Evolutionary conservation across 2,113 vertebrate species (phyloP), one percentile per base, ranked within the genome.

Genomic region (Rhea pennata): DNA sequence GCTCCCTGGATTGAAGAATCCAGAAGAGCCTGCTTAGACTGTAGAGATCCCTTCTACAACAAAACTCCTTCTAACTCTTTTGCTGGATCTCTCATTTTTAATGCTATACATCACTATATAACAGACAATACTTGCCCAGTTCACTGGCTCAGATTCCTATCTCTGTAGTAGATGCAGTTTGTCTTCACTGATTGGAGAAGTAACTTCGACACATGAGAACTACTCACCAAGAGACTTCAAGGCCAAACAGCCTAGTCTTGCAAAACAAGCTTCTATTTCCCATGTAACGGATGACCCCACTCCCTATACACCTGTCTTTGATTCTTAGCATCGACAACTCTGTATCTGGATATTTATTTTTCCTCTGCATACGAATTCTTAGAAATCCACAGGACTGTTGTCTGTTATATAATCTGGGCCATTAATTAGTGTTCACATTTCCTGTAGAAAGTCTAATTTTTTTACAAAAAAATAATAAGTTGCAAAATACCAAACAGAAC

Each of bases 321-420:
- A 0, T 6, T 29, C 75, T 39, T 7, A 36, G 13, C 33, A 4
- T 33, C 0, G 9, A 2, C 50, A 10, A 7, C 29, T 3, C 23
- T 1, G 1, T 1, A 7, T n/a, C 53, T 5, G n/a, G 6, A 2
- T 1, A 5, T 1, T 70, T 1, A 5, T 1, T 70, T 6, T 42
- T 72, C 46, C 62, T 83, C 59, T 8, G 0, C 17, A 5, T 2
- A 10, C 0, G 6, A 19, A 9, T 1, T 3, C 76, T 10, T 2
- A 16, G 5, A 8, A 6, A 53, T 10, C 3, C 54, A 48, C 70
- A 9, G 65, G 36, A 15, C 42, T 56, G 10, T 3, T 24, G 15
- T 10, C 70, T 9, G 24, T 50, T 8, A 13, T 1, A 9, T 15
- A 26, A 40, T 6, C 56, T 2, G 23, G 1, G 51, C 51, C 21